These are phyloP conservation scores for Drosophila azteca DNA, from an alignment of 1,140 invertebrate species.

Conservation along the genomic window DNA sequence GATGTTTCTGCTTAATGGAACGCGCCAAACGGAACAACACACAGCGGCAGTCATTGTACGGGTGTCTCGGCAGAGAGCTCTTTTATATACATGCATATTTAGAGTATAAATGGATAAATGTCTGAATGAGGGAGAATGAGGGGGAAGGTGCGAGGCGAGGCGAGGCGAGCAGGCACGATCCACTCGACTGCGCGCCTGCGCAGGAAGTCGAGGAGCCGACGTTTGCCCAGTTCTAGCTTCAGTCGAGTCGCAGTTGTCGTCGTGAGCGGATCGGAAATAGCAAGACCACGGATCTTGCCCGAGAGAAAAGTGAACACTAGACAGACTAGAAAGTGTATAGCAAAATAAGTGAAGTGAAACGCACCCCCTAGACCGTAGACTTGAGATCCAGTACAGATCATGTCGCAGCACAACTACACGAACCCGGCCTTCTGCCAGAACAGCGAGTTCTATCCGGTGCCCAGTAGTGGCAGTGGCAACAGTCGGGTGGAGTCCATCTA, in stretches of 20 bases:
- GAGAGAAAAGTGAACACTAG: conserved; percentile 6
- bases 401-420: conserved; percentile 86
- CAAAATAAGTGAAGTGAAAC: too few relatives aligned
- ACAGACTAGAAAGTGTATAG: conserved; percentile 14
- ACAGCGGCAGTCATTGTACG: conserved; percentile 49
- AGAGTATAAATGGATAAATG: conserved; percentile 42
- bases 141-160: conserved; percentile 36
- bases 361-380: conserved; percentile 1
- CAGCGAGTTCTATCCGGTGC: conserved; percentile 86
- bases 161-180: conserved; percentile 62
- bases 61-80: conserved; percentile 55
- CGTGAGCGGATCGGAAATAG: conserved; percentile 31
- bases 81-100: conserved; percentile 36
- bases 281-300: conserved; percentile 2
- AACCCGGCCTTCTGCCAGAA: conserved; percentile 91
- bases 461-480: conserved; percentile 41
- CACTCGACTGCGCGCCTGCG: conserved; percentile 76
- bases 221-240: conserved; percentile 28
- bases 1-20: conserved; percentile 77
- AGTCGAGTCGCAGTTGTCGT: conserved; percentile 67
- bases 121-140: conserved; percentile 26
- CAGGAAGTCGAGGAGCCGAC: conserved; percentile 62
- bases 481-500: conserved; percentile 69
- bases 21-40: conserved; percentile 63
- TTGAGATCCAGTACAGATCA: conserved; percentile 45